These are phyloP conservation scores for Chelon labrosus DNA, from an alignment of 2,797 vertebrate genomes.

Conservation along the genomic window DNA sequence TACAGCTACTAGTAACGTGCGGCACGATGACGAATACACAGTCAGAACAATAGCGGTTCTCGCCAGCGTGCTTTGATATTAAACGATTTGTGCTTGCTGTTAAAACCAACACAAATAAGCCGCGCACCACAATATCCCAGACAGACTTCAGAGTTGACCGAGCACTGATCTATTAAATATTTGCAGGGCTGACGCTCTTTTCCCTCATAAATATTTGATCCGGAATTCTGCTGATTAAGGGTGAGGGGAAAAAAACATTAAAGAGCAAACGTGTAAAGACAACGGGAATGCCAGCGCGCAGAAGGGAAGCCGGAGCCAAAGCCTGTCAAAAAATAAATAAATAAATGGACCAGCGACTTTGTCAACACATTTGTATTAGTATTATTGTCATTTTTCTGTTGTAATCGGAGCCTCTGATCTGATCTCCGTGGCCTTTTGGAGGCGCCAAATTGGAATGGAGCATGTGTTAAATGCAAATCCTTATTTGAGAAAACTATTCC, in stretches of 20 bases:
- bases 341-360: neutral
- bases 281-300: conserved; percentile 13
- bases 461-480: conserved; percentile 17
- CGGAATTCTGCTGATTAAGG: conserved; percentile 48
- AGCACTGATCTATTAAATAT: conserved; percentile 52
- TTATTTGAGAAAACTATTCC: conserved; percentile 40
- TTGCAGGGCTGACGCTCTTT: conserved; percentile 50
- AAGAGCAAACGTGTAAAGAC: conserved; percentile 48
- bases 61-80: conserved; percentile 53
- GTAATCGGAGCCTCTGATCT: conserved; percentile 17
- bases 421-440: neutral
- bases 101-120: conserved; percentile 57
- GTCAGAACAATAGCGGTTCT: conserved; percentile 47
- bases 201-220: conserved; percentile 56
- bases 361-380: conserved; percentile 3
- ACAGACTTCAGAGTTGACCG: conserved; percentile 57
- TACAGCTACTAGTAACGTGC: neutral
- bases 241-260: conserved; percentile 33
- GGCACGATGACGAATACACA: conserved; percentile 64
- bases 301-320: conserved; percentile 7
- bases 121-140: conserved; percentile 30
- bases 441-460: neutral
- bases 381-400: neutral
- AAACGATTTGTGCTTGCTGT: conserved; percentile 42
- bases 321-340: neutral